phyloP scores from a whole-genome alignment of 2,113 vertebrate genomes.

The Lanius ludovicianus region DNA sequence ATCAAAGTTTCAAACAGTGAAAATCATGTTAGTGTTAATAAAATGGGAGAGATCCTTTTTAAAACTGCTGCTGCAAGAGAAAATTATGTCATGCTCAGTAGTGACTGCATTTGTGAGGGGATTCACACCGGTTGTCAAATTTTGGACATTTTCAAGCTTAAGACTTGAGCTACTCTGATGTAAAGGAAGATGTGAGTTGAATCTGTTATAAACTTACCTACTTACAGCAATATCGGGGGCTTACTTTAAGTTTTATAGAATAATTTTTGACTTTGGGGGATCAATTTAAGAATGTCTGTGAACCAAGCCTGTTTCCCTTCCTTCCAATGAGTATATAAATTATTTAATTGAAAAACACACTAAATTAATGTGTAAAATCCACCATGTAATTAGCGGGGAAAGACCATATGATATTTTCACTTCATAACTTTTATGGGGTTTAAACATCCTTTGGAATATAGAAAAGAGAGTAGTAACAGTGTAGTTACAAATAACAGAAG shows the following conservation, averaged over 20 bases:
- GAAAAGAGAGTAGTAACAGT: background rate
- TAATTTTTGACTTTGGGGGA: conserved; percentile 22
- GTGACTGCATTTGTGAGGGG: background rate
- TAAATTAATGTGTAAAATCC: background rate
- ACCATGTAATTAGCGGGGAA: conserved; percentile 1
- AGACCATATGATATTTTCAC: conserved; percentile 52
- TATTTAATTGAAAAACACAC: background rate
- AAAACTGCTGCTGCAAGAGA: background rate
- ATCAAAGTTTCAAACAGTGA: background rate
- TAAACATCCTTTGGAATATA: conserved; percentile 13
- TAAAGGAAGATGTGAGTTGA: background rate
- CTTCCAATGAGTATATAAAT: background rate
- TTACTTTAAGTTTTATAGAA: background rate
- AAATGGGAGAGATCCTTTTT: background rate
- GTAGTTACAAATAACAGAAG: conserved; percentile 26
- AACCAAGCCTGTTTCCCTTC: background rate
- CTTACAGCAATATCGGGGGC: background rate
- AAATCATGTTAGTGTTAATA: background rate
- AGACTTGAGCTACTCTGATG: background rate
- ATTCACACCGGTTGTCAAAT: background rate
- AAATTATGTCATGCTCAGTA: background rate
- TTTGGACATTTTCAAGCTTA: background rate
- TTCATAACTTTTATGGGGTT: background rate
- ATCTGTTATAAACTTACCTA: background rate
- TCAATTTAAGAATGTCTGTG: background rate